Percentiles rank a stretch among this genome's conserved stretches.
phyloP scores from a whole-genome alignment of 2,113 vertebrate species.

The Salminus brasiliensis region DNA sequence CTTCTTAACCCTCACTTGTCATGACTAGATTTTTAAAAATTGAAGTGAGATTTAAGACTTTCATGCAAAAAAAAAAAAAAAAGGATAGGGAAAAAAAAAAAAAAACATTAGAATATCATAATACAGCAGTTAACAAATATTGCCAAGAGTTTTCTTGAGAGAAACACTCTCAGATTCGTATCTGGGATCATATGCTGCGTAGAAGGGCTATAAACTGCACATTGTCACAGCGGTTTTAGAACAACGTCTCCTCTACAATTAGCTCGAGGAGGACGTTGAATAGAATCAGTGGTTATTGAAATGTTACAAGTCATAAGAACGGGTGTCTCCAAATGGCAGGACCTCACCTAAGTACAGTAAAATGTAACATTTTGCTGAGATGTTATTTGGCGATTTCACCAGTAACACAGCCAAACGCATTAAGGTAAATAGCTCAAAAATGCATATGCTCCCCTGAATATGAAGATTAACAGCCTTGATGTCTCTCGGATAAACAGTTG shows the following conservation, averaged over 20 bases:
- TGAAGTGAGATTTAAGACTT: conserved; percentile 57
- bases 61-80: conserved; percentile 51
- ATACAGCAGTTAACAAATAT: conserved; percentile 65
- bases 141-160: conserved; percentile 50
- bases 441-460: neutral
- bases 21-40: conserved; percentile 20
- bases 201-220: conserved; percentile 54
- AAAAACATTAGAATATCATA: conserved; percentile 49
- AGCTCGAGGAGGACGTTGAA: conserved; percentile 33
- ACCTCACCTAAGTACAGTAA: conserved; percentile 17
- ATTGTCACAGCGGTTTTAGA: conserved; percentile 53
- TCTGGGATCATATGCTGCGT: conserved; percentile 12
- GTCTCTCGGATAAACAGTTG: neutral
- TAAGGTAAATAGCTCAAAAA: neutral
- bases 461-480: neutral
- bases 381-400: conserved; percentile 1
- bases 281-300: conserved; percentile 66
- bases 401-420: neutral
- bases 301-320: conserved; percentile 15
- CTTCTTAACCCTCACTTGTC: neutral
- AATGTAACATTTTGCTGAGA: neutral
- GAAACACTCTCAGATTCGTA: conserved; percentile 24
- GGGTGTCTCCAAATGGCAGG: no score
- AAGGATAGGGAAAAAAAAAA: conserved; percentile 47
- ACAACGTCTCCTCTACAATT: conserved; percentile 34